These are phyloP conservation scores for Anseranas semipalmata DNA, from an alignment of 2,113 vertebrate species.

Conservation along the genomic window DNA sequence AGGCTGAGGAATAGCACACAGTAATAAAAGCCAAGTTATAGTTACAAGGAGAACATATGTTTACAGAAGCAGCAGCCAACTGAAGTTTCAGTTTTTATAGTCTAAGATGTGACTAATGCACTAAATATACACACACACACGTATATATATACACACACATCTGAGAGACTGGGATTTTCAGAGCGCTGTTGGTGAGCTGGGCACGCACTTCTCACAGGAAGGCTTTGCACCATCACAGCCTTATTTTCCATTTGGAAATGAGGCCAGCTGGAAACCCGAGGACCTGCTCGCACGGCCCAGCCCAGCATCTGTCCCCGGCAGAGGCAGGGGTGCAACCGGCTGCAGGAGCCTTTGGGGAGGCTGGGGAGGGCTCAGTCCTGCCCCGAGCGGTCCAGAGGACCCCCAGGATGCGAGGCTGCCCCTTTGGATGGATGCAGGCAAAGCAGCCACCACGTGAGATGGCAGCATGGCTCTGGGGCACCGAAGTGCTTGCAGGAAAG, in stretches of 20 bases:
- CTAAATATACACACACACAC: not conserved
- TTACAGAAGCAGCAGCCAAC: not conserved
- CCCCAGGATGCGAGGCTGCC: not conserved
- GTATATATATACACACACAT: fast-evolving
- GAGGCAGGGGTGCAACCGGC: fast-evolving
- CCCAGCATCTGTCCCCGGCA: fast-evolving
- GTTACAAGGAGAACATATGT: not conserved
- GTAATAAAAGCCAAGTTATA: not conserved
- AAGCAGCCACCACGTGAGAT: not conserved
- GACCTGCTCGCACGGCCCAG: not conserved
- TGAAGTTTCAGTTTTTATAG: not conserved
- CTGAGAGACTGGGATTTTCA: not conserved
- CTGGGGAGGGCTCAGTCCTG: not conserved
- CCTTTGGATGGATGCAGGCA: not conserved
- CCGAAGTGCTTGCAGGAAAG: not conserved
- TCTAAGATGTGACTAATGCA: not conserved
- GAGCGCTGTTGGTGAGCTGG: not conserved
- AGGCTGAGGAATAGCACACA: not conserved
- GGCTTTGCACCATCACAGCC: not conserved
- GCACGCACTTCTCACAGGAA: fast-evolving
- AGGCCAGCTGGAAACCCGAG: not conserved
- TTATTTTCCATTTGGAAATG: not conserved
- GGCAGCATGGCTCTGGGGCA: not conserved
- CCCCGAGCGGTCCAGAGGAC: not conserved
- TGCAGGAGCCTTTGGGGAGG: not conserved